Evolutionary conservation across 2,888 invertebrate genomes (phyloP), one percentile per base, ranked within the genome.

Genomic region (Acutogordius australiensis): DNA sequence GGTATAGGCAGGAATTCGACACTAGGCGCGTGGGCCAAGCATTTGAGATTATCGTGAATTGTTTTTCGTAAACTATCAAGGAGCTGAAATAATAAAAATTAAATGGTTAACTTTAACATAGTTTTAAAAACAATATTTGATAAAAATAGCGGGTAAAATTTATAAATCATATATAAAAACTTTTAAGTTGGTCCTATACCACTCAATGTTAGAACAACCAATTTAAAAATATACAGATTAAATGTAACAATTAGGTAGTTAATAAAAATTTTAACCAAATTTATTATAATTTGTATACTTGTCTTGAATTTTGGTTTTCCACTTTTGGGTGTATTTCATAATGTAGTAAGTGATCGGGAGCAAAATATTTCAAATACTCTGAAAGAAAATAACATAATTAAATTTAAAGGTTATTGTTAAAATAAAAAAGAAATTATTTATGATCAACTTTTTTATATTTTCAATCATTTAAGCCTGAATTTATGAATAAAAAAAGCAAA

Each of bases 241-340:
- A n/a, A n/a, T n/a, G n/a, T 8, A 37, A 37, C 44, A 37, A 37
- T n/a, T 37, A 37, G 44, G n/a, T 37, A 37, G n/a, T 37, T 8
- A 37, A n/a, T 13, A n/a, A 37, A n/a, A n/a, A 13, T 8, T 37
- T 37, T 13, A 13, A 37, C 8, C n/a, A 37, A 37, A 37, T 13
- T 13, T 13, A 37, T 8, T 37, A n/a, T 13, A 13, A n/a, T 37
- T 8, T 37, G 8, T 51, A n/a, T 51, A 51, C 51, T 23, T 51
- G 51, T 51, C 51, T 8, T 4, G 51, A 21, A 51, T 51, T 51
- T 51, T 51, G 51, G 23, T 51, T 51, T 21, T 51, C 51, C 4
- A 51, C 26, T 51, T 51, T 51, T 8, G 51, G 51, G 23, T 51
- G 13, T n/a, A 51, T 51, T 23, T 51, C 51, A 23, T 51, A 51